Evolutionary conservation across 2,797 vertebrate species (phyloP), one percentile per base, ranked within the genome.

Genomic region (Esox lucius): DNA sequence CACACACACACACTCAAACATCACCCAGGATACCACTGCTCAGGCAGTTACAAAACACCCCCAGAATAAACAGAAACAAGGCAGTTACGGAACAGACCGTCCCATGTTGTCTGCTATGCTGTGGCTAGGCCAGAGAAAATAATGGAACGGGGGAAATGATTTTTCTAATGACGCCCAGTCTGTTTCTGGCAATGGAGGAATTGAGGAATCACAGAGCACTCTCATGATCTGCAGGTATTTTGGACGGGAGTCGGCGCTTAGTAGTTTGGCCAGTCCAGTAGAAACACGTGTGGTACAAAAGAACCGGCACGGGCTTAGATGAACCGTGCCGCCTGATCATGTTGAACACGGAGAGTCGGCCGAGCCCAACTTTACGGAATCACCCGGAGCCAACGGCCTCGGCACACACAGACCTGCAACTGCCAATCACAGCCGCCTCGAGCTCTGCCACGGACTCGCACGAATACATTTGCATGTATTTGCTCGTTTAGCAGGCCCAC

Each of bases 381-480:
- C 87, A 90, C 88, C 87, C 84, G 24, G 82, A 91, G 90, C 89
- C 90, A 91, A 89, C 84, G 80, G 80, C 89, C 87, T 88, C 86
- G 87, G 83, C 86, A 90, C 74, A 69, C 91, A 90, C 90, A 91
- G 89, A 92, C 91, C 91, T 89, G 90, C 90, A 91, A 91, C 92
- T 94, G 94, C 92, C 94, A 95, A 93, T 95, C 94, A 95, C 90
- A 90, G 88, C 89, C 87, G 91, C 92, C 93, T 90, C 86, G 53
- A 91, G 93, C 90, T 79, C 90, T 91, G 91, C 92, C 91, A 91
- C 89, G 91, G 91, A 90, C 87, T 91, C 88, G 83, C 88, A 83
- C 66, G 90, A 91, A 94, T 94, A 94, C 91, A 95, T 95, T 94
- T 92, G 92, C 93, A 95, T 95, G 81, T 75, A 94, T 95, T 94